Evolutionary conservation across 1,140 invertebrate genomes (phyloP).

Genomic region (Drosophila busckii): DNA sequence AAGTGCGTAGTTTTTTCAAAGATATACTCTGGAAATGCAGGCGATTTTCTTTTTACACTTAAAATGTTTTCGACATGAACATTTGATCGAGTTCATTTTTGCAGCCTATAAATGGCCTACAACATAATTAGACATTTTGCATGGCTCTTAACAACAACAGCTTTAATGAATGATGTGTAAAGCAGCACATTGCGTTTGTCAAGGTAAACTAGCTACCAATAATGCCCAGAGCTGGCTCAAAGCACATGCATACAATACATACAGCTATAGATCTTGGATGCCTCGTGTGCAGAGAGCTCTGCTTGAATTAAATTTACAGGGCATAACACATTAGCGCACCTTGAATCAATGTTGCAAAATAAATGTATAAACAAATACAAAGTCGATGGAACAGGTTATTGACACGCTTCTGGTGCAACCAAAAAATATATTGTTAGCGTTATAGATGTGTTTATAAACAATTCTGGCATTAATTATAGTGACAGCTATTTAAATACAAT

Average conservation of each 20-base stretch:
- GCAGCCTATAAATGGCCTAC: slow-evolving; percentile 16
- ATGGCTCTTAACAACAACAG: not conserved
- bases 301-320: no score
- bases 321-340: no score
- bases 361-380: not conserved
- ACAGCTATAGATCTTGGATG: no score
- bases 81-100: slow-evolving; percentile 17
- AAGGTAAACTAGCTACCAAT: slow-evolving; percentile 57
- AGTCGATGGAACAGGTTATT: slow-evolving; percentile 25
- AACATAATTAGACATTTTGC: slow-evolving; percentile 41
- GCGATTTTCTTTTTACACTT: no score
- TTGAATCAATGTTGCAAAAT: no score
- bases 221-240: no score
- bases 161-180: slow-evolving; percentile 54
- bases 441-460: slow-evolving; percentile 1
- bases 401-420: slow-evolving; percentile 13
- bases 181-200: slow-evolving; percentile 38
- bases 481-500: no score
- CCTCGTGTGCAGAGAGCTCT: no score
- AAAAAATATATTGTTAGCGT: not conserved
- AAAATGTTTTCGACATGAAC: no score
- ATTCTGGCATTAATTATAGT: slow-evolving; percentile 5
- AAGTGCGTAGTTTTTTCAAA: no score
- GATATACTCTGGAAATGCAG: no score
- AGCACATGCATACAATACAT: no score